Base-by-base conservation (phyloP, 2,113 vertebrate species). In the Ploceus nigricollis region DNA sequence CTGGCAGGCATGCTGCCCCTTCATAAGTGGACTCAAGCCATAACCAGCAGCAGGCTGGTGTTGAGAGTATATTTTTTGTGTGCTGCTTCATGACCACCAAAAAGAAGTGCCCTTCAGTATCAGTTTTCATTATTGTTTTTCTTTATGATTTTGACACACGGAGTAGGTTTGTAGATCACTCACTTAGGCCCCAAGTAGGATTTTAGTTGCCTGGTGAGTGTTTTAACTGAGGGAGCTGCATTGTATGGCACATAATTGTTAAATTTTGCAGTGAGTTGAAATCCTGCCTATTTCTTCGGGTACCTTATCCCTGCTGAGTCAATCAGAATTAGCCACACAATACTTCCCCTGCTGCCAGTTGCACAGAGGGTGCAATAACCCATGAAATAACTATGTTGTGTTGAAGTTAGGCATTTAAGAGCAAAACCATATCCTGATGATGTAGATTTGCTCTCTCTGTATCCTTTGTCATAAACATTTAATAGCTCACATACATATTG, bases 81-180 rank as follows among this genome's bases (percentile, higher is more conserved):
- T 39, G 24, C 16, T 60, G 9, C 39, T 58, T 60, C 28, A 12
- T 60, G 45, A n/a, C 9, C 28, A 47, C 13, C 15, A 12, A 45
- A 45, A 75, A 31, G 16, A 30, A 1, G 11, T 45, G 17, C 6
- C 20, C 20, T 60, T 82, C 20, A 15, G 3, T n/a, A 54, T 35
- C 47, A 47, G 9, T 47, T 40, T 60, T 47, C n/a, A 23, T 54
- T 22, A 30, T 15, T 9, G 4, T 18, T 76, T 89, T 54, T 54
- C n/a, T 31, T 76, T 35, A 51, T 0, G 0, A 27, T 35, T 13
- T 48, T 47, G n/a, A 31, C 17, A 47, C 7, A 21, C 0, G 3
- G 30, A 60, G 27, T n/a, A 50, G 51, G 30, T 86, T 76, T 80
- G 39, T 44, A 25, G n/a, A 68, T 42, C 13, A 10, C 9, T 15